These are phyloP conservation scores for Ceyx cyanopectus DNA, from an alignment of 2,113 vertebrate genomes.

Conservation along the genomic window DNA sequence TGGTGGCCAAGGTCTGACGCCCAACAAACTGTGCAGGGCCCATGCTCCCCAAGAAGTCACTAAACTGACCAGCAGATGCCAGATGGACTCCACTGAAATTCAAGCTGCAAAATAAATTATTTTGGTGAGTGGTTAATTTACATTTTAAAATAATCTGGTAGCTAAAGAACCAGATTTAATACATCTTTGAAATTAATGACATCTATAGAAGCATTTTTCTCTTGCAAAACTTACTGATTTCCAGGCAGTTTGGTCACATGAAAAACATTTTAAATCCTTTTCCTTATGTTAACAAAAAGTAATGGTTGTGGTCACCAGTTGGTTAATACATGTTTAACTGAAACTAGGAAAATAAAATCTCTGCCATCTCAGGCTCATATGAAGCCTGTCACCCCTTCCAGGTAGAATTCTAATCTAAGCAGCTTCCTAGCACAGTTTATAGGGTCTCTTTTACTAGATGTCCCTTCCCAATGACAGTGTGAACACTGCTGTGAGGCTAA, in stretches of 20 bases:
- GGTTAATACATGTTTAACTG: not conserved
- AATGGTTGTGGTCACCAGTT: not conserved
- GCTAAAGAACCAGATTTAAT: constrained; percentile 9
- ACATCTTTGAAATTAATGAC: not conserved
- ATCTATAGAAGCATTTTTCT: not conserved
- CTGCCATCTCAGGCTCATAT: not conserved
- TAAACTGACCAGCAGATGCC: constrained; percentile 94
- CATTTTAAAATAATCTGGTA: constrained; percentile 10
- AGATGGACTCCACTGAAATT: constrained; percentile 97
- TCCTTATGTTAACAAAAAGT: not conserved
- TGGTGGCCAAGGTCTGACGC: constrained; percentile 96
- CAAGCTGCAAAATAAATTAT: constrained; percentile 81
- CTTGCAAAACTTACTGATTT: not conserved
- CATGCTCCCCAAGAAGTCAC: constrained; percentile 97
- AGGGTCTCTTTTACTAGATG: not conserved
- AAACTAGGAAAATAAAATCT: not conserved
- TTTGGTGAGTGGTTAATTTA: constrained; percentile 25
- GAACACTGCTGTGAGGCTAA: not conserved
- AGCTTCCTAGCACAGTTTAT: not conserved
- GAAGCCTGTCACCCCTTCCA: not conserved
- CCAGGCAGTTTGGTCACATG: not conserved
- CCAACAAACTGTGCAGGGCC: constrained; percentile 97
- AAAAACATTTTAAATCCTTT: not conserved
- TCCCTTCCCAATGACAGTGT: not conserved
- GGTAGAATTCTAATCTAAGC: not conserved